Base-by-base conservation (phyloP, 2,888 invertebrate species). In the Cryptocephalus moraei region DNA sequence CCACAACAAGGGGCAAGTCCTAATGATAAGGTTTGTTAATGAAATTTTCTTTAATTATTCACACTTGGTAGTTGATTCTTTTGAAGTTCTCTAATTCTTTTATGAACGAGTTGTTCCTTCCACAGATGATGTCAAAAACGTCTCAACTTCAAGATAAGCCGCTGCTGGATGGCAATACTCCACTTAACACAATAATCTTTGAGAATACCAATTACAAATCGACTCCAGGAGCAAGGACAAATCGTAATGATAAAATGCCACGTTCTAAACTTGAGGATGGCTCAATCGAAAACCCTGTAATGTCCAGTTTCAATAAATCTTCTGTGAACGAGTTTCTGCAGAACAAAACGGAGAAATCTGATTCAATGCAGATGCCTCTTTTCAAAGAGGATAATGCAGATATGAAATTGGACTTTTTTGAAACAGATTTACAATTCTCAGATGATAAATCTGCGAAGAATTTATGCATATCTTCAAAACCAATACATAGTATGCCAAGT, bases 341-440 rank as follows among this genome's bases (percentile, higher is more conserved):
- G 50, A 72, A 71, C 33, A 75, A 76, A 55, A 66, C 60, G 41
- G 69, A 74, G 56, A 64, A 65, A 45, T 54, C 66, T 9, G 71
- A 73, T 44, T 12, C 34, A 14, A 73, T 75, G 41, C 75, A 74
- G 49, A 73, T 89, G 62, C 84, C 82, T n/a, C 77, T 88, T 66
- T 88, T 86, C 61, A 80, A 81, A 48, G 89, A 90, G 66, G 88
- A 90, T 62, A 83, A 80, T 22, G 90, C 90, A 61, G 91, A 91
- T 63, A 89, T 93, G 80, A 92, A 92, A 70, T 74, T 94, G 47
- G 91, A 92, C 69, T 94, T 94, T 67, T 93, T 93, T 68, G 91
- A 91, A 63, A 83, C 87, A 12, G 89, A 88, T 60, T 76, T 91
- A 44, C 84, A 82, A 65, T 73, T 86, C 40, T 81, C 85, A 2